These are phyloP conservation scores for Drosophila repleta DNA, from an alignment of 1,140 invertebrate genomes.

Conservation along the genomic window DNA sequence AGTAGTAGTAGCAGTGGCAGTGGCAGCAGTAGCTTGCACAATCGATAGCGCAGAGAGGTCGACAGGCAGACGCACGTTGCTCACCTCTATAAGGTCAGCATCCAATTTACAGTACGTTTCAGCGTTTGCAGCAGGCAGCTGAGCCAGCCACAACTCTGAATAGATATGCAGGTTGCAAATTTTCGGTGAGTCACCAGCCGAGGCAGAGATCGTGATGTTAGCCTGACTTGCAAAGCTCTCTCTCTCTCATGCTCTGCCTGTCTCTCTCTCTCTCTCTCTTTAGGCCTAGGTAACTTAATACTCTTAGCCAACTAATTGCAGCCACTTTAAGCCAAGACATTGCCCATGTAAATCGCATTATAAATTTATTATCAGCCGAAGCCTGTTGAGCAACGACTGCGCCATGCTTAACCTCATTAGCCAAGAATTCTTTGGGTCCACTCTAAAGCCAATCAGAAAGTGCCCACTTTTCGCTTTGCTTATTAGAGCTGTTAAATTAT, in stretches of 20 bases:
- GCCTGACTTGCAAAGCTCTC: background rate
- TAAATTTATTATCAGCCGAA: slow-evolving; percentile 22
- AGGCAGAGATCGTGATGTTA: slow-evolving; percentile 33
- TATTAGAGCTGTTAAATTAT: slow-evolving; percentile 78
- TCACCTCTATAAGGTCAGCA: slow-evolving; percentile 75
- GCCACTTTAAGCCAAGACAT: slow-evolving; percentile 10
- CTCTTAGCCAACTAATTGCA: slow-evolving; percentile 21
- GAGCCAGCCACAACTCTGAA: slow-evolving; percentile 18
- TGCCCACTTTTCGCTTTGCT: slow-evolving; percentile 53
- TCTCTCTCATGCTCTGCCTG: background rate
- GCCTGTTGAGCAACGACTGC: slow-evolving; percentile 23
- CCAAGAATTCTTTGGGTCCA: slow-evolving; percentile 50
- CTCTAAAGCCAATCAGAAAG: slow-evolving; percentile 36
- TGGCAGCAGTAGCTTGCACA: slow-evolving; percentile 60
- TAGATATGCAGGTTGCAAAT: slow-evolving; percentile 32
- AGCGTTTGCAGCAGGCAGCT: slow-evolving; percentile 21
- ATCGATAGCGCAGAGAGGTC: slow-evolving; percentile 33
- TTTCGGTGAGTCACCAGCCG: slow-evolving; percentile 25
- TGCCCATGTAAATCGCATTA: slow-evolving; percentile 1
- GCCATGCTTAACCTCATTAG: slow-evolving; percentile 62
- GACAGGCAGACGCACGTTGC: slow-evolving; percentile 68
- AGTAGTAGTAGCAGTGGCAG: slow-evolving; percentile 36
- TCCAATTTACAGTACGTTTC: slow-evolving; percentile 37
- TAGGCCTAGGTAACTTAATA: slow-evolving; percentile 9
- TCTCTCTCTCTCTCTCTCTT: too few species aligned